Base-by-base conservation (phyloP, 2,797 vertebrate species). In the Eupleurogrammus muticus region DNA sequence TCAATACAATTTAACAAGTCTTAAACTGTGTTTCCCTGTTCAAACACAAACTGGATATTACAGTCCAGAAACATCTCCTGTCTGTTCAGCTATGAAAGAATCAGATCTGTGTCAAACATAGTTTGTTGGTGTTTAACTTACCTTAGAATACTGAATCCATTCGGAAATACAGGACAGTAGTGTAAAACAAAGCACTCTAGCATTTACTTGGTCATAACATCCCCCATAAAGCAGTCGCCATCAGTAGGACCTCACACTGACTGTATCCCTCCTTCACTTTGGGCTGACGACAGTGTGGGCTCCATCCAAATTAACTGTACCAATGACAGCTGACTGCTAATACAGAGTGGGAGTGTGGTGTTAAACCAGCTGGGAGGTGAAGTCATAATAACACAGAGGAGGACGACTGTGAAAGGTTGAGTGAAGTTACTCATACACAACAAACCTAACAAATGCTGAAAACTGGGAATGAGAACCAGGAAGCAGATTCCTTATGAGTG, bases 321-420 rank as follows among this genome's bases (percentile, higher is more conserved):
- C 64, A 66, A 78, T 71, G 79, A 66, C 70, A 76, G 53, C 38
- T 35, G 82, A 66, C 59, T 63, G 67, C 17, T 23, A 49, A 75
- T 54, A 57, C 49, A 10, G 66, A 77, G 81, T 84, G 80, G 83
- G 80, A 55, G 83, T 67, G 68, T 2, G 13, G 72, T 6, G 77
- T 28, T 56, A 42, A 82, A 70, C 28, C 85, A 84, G 82, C 75
- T 28, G 77, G 81, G 40, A 10, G 61, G 70, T 19, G 62, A 62
- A 73, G 63, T 76, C 78, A 44, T 16, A 53, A 44, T 16, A 53
- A 55, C 48, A 35, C 49, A 65, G 46, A n/a, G 51, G 63, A 67
- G 75, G 50, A 59, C 51, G 65, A 73, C 9, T 35, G 68, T n/a
- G 56, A 78, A 82, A 84, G 74, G 72, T 85, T 76, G 24, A 36